Conservation (phyloP, 2,113 vertebrate genomes). For the Cyrtonyx montezumae region DNA sequence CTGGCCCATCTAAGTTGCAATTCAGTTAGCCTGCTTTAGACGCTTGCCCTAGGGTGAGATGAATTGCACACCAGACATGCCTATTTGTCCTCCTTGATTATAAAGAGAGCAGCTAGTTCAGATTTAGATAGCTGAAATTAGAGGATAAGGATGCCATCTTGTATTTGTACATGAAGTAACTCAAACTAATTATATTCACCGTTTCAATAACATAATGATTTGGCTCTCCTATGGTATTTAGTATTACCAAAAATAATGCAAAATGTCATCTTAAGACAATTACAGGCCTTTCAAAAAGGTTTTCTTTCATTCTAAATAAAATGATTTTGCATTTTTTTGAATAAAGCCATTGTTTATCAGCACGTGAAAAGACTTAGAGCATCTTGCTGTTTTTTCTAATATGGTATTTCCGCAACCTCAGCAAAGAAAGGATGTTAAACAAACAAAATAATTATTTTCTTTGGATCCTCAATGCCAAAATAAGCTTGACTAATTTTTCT, state of each 20-base stretch:
- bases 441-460: not conserved
- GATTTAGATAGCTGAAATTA: slow-evolving; percentile 21
- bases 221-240: not conserved
- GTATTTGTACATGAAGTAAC: not conserved
- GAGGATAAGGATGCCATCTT: not conserved
- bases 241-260: not conserved
- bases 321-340: not conserved
- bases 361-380: not conserved
- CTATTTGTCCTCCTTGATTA: slow-evolving; percentile 19
- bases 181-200: slow-evolving; percentile 9
- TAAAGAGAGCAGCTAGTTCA: slow-evolving; percentile 12
- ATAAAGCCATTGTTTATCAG: not conserved
- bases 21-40: slow-evolving; percentile 25
- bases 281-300: not conserved
- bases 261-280: not conserved
- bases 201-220: not conserved
- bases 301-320: not conserved
- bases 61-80: not conserved
- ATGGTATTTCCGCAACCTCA: not conserved
- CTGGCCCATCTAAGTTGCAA: not conserved
- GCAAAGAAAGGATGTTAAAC: too few species aligned
- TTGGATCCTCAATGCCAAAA: not conserved
- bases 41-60: not conserved
- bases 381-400: not conserved
- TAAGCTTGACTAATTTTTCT: not conserved